Evolutionary conservation across 2,113 vertebrate species (phyloP).

Genomic region (Eretmochelys imbricata): DNA sequence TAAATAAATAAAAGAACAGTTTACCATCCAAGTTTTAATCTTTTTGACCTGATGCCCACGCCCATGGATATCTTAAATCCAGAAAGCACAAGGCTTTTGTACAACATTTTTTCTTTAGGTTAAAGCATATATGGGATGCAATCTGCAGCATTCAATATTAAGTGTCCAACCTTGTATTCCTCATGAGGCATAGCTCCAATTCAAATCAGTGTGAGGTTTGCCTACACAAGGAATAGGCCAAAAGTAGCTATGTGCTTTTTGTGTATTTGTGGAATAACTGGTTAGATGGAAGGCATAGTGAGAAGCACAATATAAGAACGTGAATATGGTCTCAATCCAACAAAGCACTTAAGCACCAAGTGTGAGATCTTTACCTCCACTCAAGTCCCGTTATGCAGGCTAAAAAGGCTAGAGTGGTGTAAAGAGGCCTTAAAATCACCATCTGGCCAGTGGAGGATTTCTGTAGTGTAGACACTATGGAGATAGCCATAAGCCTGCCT

Average conservation of each 20-base stretch:
- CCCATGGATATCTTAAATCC: background rate
- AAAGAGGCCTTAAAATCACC: background rate
- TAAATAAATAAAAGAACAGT: background rate
- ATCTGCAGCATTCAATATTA: background rate
- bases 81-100: background rate
- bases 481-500: background rate
- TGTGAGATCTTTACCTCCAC: background rate
- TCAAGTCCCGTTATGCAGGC: background rate
- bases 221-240: rapidly evolving
- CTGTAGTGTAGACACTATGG: background rate
- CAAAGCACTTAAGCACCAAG: background rate
- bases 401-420: background rate
- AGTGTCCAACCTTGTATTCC: background rate
- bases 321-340: background rate
- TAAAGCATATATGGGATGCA: background rate
- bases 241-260: rapidly evolving
- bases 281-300: background rate
- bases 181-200: background rate
- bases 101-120: background rate
- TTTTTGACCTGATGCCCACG: background rate
- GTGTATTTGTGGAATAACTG: background rate
- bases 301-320: background rate
- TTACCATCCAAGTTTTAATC: background rate
- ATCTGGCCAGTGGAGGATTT: background rate
- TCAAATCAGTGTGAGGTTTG: background rate